Evolutionary conservation across 2,113 vertebrate species (phyloP), one percentile per base, ranked within the genome.

Genomic region (Paralichthys olivaceus): DNA sequence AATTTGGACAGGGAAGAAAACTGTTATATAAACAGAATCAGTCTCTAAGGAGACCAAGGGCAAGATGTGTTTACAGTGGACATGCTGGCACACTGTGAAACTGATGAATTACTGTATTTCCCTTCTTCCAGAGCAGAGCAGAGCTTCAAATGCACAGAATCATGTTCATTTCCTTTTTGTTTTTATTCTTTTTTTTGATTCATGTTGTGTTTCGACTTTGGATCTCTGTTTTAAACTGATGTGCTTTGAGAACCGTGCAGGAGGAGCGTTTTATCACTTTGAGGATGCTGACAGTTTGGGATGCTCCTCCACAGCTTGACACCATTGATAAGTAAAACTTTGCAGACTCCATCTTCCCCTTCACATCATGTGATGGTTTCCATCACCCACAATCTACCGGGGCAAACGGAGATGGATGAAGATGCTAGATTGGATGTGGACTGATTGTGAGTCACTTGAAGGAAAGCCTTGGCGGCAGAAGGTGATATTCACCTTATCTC

Each of bases 401-500:
- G 23, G 14, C 68, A 62, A 5, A 0, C 28, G 23, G 43, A 75
- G 72, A 90, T 68, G 72, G 63, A 79, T 83, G 53, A 34, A 72
- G 74, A 83, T 68, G 73, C 68, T 71, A 59, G 72, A 81, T 56
- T 66, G 80, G 67, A 73, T 54, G 75, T 75, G 85, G 66, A 68
- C 66, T 84, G 72, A 75, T 80, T 80, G 68, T 40, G 17, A 72
- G 51, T 79, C 69, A 47, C 67, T 81, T 85, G 59, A 80, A 80
- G 61, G 34, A 72, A 74, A 66, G 61, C 37, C 11, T 11, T 0
- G 37, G 37, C 37, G 37, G 37, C 37, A 40, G 37, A 13, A 80
- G 69, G 56, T 75, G 67, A 88, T 85, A 76, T 81, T 84, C 80
- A 55, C 13, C 65, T 74, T 86, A 58, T 85, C 70, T 79, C 68